Evolutionary conservation across 2,888 invertebrate species (phyloP), one percentile per base, ranked within the genome.

Genomic region (Xanthia icteritia): DNA sequence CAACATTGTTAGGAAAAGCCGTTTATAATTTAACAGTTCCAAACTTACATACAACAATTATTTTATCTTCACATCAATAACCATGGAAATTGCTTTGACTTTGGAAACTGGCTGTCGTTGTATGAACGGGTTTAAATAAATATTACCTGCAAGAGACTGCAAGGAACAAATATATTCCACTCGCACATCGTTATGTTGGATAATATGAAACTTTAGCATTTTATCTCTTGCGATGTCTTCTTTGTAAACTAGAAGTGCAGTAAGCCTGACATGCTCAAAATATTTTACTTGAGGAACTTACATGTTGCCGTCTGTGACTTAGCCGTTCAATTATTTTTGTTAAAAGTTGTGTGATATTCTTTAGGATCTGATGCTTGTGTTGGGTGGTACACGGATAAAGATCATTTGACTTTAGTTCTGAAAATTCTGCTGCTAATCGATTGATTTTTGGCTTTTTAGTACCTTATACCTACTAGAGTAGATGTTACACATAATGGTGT

Each of bases 161-260:
- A 48, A 85, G 36, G 13, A 63, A 73, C 54, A n/a, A 69, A 84
- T 58, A 5, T 66, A 60, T 77, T 82, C 58, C 54, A 15, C 36
- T 64, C 5, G 3, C n/a, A 68, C 15, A 45, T 45, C n/a, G 39
- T 42, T 58, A 71, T 64, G 63, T 60, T 45, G 13, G 58, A n/a
- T n/a, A n/a, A 71, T 73, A 68, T 73, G 31, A 76, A 78, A 84
- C 70, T 84, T 85, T 63, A 65, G 67, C 68, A 73, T 78, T 82
- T 83, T 71, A 79, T 84, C 64, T 61, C 51, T 13, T 27, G 61
- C 11, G 5, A 61, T 71, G 31, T 71, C 73, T 61, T 64, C 72
- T 70, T 56, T 73, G 67, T 54, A 56, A 78, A 86, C 74, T 79
- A 79, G 5, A 73, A 84, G 73, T 71, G 76, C 71, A 73, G 67